phyloP scores from a whole-genome alignment of 2,113 vertebrate species.

The Passer montanus region DNA sequence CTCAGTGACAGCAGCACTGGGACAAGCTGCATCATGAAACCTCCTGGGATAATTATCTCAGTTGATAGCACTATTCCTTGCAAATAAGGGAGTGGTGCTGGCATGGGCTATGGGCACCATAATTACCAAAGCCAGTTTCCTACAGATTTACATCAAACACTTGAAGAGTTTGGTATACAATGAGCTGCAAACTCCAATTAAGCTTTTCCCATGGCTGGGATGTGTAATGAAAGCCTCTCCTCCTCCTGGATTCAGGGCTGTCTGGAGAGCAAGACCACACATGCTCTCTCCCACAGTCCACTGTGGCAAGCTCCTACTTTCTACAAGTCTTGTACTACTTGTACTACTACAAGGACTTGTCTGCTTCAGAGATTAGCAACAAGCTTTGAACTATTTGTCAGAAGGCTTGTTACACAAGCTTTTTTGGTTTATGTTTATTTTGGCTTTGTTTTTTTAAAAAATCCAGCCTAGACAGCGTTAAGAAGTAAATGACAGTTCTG shows the following conservation, averaged over 20 bases:
- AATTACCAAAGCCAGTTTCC: conserved; percentile 52
- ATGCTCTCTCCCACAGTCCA: not conserved
- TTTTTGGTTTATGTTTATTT: not conserved
- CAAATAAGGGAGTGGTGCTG: conserved; percentile 64
- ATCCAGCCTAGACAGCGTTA: not conserved
- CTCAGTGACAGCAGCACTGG: not conserved
- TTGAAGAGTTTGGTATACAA: conserved; percentile 1
- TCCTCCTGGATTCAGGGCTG: not conserved
- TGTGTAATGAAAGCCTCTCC: not conserved
- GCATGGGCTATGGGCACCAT: not conserved
- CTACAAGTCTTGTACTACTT: not conserved
- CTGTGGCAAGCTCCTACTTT: not conserved
- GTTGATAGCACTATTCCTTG: conserved; percentile 37
- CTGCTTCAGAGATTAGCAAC: not conserved
- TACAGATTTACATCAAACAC: conserved; percentile 55
- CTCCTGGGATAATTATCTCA: not conserved
- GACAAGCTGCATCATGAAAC: not conserved
- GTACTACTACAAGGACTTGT: not conserved
- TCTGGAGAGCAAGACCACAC: conserved; percentile 45
- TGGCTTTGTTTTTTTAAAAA: not conserved
- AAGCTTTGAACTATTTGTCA: not conserved
- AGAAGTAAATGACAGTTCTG: not conserved
- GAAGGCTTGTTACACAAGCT: not conserved
- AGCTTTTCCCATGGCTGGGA: conserved; percentile 39
- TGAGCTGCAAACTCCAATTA: conserved; percentile 17